Evolutionary conservation across 2,797 vertebrate species (phyloP), one percentile per base, ranked within the genome.

Genomic region (Xyrichtys novacula): DNA sequence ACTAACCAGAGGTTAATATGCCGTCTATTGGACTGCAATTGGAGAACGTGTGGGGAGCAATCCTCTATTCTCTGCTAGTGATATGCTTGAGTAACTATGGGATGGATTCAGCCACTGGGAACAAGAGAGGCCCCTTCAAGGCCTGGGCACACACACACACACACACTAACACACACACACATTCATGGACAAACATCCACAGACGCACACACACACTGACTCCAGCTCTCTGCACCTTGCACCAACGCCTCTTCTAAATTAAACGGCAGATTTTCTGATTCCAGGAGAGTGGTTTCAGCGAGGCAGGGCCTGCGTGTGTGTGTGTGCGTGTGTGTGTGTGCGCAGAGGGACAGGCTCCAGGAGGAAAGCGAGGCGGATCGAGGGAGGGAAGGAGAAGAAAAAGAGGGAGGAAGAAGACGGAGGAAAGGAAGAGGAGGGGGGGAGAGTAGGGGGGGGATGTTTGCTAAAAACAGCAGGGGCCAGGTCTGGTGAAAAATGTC

Each of bases 401-500:
- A 54, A 26, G 32, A 67, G 19, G 63, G 56, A 12, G 42, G 66
- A 58, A 47, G 29, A 36, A 47, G 19, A 53, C 25, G 16, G 39
- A 57, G 36, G 43, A 25, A 42, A 25, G 54, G 61, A 38, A 39
- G 78, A 20, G 52, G 22, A 46, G 58, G 32, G 53, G 58, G 48
- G 57, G 65, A 31, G 36, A 52, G 52, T 32, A n/a, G n/a, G n/a
- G 54, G 74, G 54, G 75, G 78, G 72, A 71, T 94, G 93, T 94
- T 94, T 94, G 90, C 94, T 83, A 74, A 86, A 90, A 93, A 86
- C 90, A 94, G 95, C 93, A 93, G 96, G 95, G 94, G 89, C 91
- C 89, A 80, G 93, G 93, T 94, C 94, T 89, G 93, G 94, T 96
- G 96, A 98, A 94, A 96, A 97, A 98, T 99, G 98, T 99, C 98